Percentiles rank a stretch among this genome's conserved stretches.
Conservation (phyloP, 2,113 vertebrate species). For the Pao palembangensis region DNA sequence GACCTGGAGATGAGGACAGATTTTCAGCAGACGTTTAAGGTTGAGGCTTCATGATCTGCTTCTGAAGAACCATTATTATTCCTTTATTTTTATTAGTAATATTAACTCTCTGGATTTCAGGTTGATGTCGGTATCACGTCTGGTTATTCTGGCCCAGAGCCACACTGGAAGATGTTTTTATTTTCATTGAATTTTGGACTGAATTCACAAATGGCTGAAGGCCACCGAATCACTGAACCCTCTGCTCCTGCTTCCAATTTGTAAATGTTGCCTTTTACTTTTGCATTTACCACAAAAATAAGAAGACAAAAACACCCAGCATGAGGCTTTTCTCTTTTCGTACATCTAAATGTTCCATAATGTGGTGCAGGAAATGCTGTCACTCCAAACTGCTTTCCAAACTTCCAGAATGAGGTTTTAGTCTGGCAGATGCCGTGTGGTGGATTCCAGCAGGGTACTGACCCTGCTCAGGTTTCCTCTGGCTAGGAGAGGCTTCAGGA, state of each 20-base stretch:
- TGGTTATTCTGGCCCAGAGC: conserved; percentile 37
- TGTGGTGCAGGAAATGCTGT: conserved; percentile 74
- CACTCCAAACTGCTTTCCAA: conserved; percentile 61
- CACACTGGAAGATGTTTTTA: conserved; percentile 34
- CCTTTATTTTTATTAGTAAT: too few species aligned
- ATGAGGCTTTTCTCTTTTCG: conserved; percentile 45
- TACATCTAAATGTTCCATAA: conserved; percentile 71
- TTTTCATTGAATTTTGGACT: conserved; percentile 22
- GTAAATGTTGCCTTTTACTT: conserved; percentile 51
- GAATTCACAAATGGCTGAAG: conserved; percentile 35
- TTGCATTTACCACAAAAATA: conserved; percentile 43
- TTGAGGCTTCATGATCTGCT: too few species aligned
- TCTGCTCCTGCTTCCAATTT: conserved; percentile 52
- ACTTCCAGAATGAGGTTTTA: conserved; percentile 62
- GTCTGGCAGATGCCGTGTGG: conserved; percentile 50
- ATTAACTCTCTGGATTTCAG: background rate
- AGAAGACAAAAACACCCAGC: conserved; percentile 14
- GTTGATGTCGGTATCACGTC: conserved; percentile 35
- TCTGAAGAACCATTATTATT: too few species aligned
- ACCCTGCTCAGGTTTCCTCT: conserved; percentile 63
- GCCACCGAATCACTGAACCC: conserved; percentile 50
- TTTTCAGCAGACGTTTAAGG: too few species aligned
- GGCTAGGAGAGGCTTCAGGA: conserved; percentile 34
- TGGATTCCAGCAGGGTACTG: conserved; percentile 58
- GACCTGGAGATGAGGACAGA: too few species aligned